These are phyloP conservation scores for Apogon hyalosoma DNA, from an alignment of 2,797 vertebrate genomes.

Conservation along the genomic window DNA sequence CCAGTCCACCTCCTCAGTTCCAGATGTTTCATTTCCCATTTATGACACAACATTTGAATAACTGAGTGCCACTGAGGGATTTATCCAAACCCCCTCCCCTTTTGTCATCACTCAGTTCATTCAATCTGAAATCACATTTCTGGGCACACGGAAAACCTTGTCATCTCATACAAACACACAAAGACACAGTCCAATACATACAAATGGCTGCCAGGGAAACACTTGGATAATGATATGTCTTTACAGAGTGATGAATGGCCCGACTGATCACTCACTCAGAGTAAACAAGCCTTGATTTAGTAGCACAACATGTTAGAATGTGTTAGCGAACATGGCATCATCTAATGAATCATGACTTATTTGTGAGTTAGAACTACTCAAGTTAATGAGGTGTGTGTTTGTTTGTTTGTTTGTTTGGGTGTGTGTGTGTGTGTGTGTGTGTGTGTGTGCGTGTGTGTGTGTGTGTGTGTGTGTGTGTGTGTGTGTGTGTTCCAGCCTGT, in stretches of 20 bases:
- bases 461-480: conserved; percentile 19
- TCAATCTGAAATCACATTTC: conserved; percentile 58
- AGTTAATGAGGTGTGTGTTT: conserved; percentile 41
- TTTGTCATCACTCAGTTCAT: conserved; percentile 40
- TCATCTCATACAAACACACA: conserved; percentile 21
- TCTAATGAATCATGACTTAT: conserved; percentile 47
- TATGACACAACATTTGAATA: conserved; percentile 61
- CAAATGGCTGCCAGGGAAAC: conserved; percentile 35
- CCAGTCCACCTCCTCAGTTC: conserved; percentile 29
- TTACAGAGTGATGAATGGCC: conserved; percentile 38
- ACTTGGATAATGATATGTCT: conserved; percentile 34
- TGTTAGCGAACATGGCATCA: conserved; percentile 32
- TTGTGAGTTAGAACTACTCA: conserved; percentile 43
- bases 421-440: conserved; percentile 14
- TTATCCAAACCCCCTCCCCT: conserved; percentile 49
- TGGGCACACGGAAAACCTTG: conserved; percentile 42
- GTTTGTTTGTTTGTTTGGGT: no score
- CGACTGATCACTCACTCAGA: conserved; percentile 15
- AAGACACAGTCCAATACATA: conserved; percentile 20
- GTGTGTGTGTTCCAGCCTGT: not conserved
- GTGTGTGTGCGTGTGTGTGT: no score
- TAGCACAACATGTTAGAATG: conserved; percentile 37
- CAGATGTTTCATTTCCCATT: conserved; percentile 63
- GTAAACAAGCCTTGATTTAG: conserved; percentile 53
- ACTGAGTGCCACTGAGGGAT: conserved; percentile 55